A percentile compares a stretch with the other conserved stretches of the same genome.
Evolutionary conservation across 1,140 invertebrate species (phyloP).

Genomic region (Drosophila sucinea): DNA sequence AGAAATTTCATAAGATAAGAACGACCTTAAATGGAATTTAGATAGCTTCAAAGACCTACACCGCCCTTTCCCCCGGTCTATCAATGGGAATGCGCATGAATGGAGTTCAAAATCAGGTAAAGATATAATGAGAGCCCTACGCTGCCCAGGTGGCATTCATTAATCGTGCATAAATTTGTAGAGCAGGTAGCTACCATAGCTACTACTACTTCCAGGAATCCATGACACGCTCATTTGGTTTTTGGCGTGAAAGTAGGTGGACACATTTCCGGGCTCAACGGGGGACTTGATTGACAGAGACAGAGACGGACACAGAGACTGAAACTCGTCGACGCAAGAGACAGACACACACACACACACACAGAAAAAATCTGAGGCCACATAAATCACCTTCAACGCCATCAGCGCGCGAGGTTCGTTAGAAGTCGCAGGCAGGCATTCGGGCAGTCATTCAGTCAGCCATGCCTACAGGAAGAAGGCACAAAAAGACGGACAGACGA

Average conservation of each 20-base stretch:
- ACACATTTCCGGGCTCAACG: constrained; percentile 57
- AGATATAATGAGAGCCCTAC: not conserved
- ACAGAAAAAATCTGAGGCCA: not conserved
- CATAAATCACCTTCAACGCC: constrained; percentile 45
- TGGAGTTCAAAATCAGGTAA: constrained; percentile 37
- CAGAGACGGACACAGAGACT: not conserved
- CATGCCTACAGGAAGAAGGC: not conserved
- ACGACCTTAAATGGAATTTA: constrained; percentile 74
- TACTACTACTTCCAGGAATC: constrained; percentile 54
- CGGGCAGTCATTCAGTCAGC: constrained; percentile 6
- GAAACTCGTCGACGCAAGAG: not conserved
- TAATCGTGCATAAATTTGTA: constrained; percentile 77
- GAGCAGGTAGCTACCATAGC: constrained; percentile 51
- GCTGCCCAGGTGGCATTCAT: constrained; percentile 70
- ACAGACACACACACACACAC: not conserved
- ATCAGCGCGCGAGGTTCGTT: constrained; percentile 37
- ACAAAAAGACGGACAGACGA: not conserved
- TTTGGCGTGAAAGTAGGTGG: constrained; percentile 74
- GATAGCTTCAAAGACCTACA: constrained; percentile 49
- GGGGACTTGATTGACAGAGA: constrained; percentile 55
- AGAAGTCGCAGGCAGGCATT: constrained; percentile 28
- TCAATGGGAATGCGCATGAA: constrained; percentile 35
- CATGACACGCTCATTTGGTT: constrained; percentile 48
- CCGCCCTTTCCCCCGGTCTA: constrained; percentile 19
- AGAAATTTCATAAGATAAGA: constrained; percentile 33